Evolutionary conservation across 1,140 invertebrate genomes (phyloP), one percentile per base, ranked within the genome.

Genomic region (Subanguina moxae): DNA sequence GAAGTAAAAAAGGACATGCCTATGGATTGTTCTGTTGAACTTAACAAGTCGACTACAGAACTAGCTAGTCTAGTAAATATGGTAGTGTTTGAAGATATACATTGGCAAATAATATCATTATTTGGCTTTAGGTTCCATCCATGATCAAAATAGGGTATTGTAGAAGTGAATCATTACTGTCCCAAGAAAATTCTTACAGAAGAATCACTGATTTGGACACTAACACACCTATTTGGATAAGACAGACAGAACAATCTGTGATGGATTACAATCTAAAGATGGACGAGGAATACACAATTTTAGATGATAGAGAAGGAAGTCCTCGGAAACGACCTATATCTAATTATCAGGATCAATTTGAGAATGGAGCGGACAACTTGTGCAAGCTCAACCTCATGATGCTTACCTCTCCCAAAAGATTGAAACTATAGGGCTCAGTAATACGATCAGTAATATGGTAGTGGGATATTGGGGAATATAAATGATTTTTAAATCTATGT

Each of bases 181-280:
- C 48, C 3, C 48, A 52, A 19, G 48, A 19, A 19, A 21, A 5
- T 19, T 3, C 48, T 7, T 52, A 52, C 15, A 52, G 48, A 52
- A 19, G 48, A 8, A 52, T 52, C n/a, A 52, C 48, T 25, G 48
- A 52, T 25, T 52, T 52, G 48, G 48, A 52, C 48, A 52, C n/a
- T 15, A 25, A 25, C 15, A 25, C n/a, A 52, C n/a, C 48, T 15
- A 25, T 52, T 52, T 52, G 48, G 23, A 52, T 19, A 52, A 25
- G 48, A 52, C 48, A 21, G 23, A 7, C 23, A 5, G 32, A 38
- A 38, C 32, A n/a, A 38, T 38, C 32, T 11, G 32, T 3, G 3
- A 38, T 38, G 32, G 32, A 38, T 11, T 38, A 38, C 32, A 38
- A n/a, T n/a, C n/a, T n/a, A n/a, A n/a, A 38, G 11, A 11, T 38